Base-by-base conservation (phyloP, 92 coral and sea anemone genomes). In the Blastomussa wellsi region DNA sequence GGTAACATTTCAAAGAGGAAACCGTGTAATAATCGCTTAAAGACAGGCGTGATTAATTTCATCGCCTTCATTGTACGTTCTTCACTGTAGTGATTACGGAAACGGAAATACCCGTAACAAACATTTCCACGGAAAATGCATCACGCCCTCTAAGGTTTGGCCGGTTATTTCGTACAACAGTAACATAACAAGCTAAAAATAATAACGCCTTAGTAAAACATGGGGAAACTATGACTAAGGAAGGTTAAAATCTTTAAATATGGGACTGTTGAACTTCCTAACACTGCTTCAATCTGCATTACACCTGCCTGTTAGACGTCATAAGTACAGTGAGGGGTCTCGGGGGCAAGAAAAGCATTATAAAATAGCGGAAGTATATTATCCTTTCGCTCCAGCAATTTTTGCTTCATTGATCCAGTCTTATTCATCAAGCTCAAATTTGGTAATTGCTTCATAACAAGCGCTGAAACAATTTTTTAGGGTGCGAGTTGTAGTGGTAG, bases 91-190 rank as follows among this genome's bases (percentile, higher is more conserved):
- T 9, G 68, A 62, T 62, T 26, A 26, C 68, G 26, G 68, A 62
- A 28, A 62, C 68, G 68, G 68, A 62, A 62, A 2, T 62, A 26
- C 16, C 16, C 35, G 68, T 29, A 62, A 26, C 35, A 57, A 5
- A 62, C 32, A 14, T 62, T 62, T 62, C 68, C 68, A 14, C 68
- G 68, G 68, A 62, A 62, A 62, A 62, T 26, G 35, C 28, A 17
- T 62, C 68, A 62, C 68, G 68, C 68, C 68, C 28, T 5, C 1
- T 44, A 62, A 62, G 68, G 68, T 62, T 62, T 62, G 68, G 68
- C 68, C 68, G 68, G 68, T 16, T 26, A 28, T 62, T 59, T 29
- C 66, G 66, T 8, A 59, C 32, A n/a, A 24, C 66, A 59, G 28
- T 59, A 59, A 24, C 28, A 59, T 59, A n/a, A 62, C 68, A 62